Base-by-base conservation (phyloP, 2,797 vertebrate genomes). In the Linurgus olivaceus region DNA sequence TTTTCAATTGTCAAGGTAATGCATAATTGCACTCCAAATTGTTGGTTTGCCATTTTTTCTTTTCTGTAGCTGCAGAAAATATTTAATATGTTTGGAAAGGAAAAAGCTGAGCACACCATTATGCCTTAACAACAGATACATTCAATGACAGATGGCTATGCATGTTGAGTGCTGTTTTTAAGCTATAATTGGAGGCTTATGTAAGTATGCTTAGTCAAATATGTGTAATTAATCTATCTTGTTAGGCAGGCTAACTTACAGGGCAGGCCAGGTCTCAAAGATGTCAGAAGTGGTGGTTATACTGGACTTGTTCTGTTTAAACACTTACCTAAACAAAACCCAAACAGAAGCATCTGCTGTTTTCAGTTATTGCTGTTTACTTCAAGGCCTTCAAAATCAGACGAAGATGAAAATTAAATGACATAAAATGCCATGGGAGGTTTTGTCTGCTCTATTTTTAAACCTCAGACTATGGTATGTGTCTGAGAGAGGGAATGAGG, bases 111-210 rank as follows among this genome's bases (percentile, higher is more conserved):
- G 67, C n/a, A 24, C 21, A 51, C 21, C 23, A 44, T 80, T 90
- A 80, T 91, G 87, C 66, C 48, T 90, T 89, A 95, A 82, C 40
- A 92, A 59, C 80, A 92, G 74, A 77, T 61, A 68, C 2, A 54
- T 70, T 93, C 75, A 52, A 86, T 93, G 74, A 91, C 91, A 97
- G 90, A 94, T 95, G 90, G 92, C 31, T 81, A 21, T 95, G 91
- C 88, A 70, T 96, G 80, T 79, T 94, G 74, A 96, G 82, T 82
- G 88, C 85, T 92, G 67, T 91, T 96, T 93, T 93, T 67, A 91
- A 95, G 83, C 88, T 96, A 85, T 93, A 96, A 91, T 89, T 96
- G 83, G 88, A 47, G 92, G 44, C 74, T 94, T 96, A 94, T 33
- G 57, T 94, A 97, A 96, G 85, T 55, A 79, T 93, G 73, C 81